Evolutionary conservation across 2,888 invertebrate species (phyloP).

Genomic region (Coenonympha glycerion): DNA sequence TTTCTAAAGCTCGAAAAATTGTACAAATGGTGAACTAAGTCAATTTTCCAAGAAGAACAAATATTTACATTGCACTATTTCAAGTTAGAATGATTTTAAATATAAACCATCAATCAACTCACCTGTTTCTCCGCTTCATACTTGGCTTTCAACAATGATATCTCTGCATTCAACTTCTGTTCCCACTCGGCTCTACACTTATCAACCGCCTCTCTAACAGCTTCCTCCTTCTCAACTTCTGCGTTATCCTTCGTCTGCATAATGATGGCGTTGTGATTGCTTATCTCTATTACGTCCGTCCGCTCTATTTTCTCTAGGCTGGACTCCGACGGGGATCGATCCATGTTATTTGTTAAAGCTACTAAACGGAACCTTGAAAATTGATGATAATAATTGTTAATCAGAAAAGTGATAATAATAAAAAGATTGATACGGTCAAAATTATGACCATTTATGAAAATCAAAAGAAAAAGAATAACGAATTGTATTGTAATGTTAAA

Average conservation of each 20-base stretch:
- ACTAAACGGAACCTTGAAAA: constrained; percentile 80
- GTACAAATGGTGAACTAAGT: too few relatives aligned
- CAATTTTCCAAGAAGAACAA: too few relatives aligned
- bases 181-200: constrained; percentile 78
- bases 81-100: not conserved
- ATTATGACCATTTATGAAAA: not conserved
- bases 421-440: too few relatives aligned
- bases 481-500: too few relatives aligned
- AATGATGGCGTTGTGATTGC: constrained; percentile 80
- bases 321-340: constrained; percentile 84
- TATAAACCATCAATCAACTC: not conserved
- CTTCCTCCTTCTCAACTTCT: constrained; percentile 76
- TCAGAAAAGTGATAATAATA: too few relatives aligned
- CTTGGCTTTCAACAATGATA: constrained; percentile 54
- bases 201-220: constrained; percentile 65
- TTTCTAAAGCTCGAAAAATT: too few relatives aligned
- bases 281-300: constrained; percentile 78
- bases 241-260: constrained; percentile 81
- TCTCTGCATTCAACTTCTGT: constrained; percentile 59
- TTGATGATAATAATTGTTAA: not conserved
- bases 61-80: too few relatives aligned
- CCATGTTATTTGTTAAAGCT: constrained; percentile 82
- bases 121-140: constrained; percentile 75
- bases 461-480: too few relatives aligned
- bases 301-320: constrained; percentile 86